A percentile compares a stretch with the other conserved stretches of the same genome.
Evolutionary conservation across 2,797 vertebrate genomes (phyloP).

Genomic region (Urocyon cinereoargenteus): DNA sequence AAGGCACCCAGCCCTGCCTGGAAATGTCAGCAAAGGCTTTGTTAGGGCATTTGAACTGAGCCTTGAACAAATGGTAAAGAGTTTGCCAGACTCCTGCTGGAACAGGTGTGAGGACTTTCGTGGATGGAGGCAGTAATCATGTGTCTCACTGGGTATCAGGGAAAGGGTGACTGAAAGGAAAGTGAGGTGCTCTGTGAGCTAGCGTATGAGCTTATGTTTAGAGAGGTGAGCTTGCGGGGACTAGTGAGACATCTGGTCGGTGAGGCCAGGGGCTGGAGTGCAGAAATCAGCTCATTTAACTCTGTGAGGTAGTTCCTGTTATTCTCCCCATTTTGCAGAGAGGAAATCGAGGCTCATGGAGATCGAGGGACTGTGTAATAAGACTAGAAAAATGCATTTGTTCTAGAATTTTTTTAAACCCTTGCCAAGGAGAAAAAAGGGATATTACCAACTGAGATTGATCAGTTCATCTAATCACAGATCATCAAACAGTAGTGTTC

Average conservation of each 20-base stretch:
- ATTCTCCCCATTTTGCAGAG: neutral
- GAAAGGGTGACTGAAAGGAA: neutral
- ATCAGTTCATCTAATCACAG: too few species aligned
- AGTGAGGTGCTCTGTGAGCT: neutral
- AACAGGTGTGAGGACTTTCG: neutral
- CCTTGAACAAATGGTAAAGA: neutral
- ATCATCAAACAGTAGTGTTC: too few species aligned
- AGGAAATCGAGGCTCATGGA: neutral
- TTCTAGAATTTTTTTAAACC: too few species aligned
- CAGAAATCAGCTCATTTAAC: neutral
- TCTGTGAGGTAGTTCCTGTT: neutral
- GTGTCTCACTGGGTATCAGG: neutral
- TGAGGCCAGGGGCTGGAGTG: neutral
- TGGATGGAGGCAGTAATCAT: rapidly evolving
- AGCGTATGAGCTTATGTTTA: neutral
- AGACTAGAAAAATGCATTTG: too few species aligned
- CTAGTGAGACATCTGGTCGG: too few species aligned
- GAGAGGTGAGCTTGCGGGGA: neutral
- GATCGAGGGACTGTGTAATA: neutral
- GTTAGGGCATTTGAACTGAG: neutral
- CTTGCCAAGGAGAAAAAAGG: too few species aligned
- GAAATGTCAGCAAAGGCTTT: neutral
- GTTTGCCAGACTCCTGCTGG: neutral
- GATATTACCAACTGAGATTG: too few species aligned
- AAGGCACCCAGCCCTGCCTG: neutral